Evolutionary conservation across 2,113 vertebrate species (phyloP).

Genomic region (Bubo scandiacus): DNA sequence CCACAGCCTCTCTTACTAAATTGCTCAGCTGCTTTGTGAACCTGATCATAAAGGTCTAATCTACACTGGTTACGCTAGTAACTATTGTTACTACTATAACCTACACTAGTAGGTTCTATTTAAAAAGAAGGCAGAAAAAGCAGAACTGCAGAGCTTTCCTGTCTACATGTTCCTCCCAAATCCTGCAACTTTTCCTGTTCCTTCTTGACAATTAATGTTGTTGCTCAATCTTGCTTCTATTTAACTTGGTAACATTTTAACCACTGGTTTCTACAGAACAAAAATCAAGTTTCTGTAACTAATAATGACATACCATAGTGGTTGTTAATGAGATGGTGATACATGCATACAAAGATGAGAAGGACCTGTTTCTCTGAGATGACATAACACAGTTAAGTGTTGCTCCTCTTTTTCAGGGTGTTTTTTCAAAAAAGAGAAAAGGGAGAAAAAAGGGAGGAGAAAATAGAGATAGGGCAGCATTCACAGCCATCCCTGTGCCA

Average conservation of each 20-base stretch:
- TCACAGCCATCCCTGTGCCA: neutral
- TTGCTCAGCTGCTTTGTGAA: neutral
- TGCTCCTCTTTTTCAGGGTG: neutral
- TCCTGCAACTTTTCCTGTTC: neutral
- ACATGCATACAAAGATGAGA: neutral
- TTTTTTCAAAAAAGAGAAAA: neutral
- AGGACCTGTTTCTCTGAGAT: neutral
- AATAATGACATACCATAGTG: neutral
- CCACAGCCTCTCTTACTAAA: neutral
- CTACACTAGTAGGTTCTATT: neutral
- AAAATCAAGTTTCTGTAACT: neutral
- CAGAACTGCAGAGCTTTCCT: neutral
- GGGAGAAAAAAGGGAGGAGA: neutral
- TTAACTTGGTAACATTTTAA: neutral
- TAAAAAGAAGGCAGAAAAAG: neutral
- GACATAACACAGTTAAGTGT: fast-evolving
- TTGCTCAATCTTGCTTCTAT: neutral
- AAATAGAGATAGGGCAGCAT: neutral
- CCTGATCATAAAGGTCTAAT: neutral
- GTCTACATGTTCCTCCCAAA: neutral
- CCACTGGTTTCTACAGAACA: neutral
- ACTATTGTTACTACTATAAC: neutral
- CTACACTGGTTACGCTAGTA: neutral
- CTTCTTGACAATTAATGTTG: neutral
- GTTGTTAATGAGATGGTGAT: neutral